Evolutionary conservation across 2,888 invertebrate species (phyloP), one percentile per base, ranked within the genome.

Genomic region (Tortrix viridana): DNA sequence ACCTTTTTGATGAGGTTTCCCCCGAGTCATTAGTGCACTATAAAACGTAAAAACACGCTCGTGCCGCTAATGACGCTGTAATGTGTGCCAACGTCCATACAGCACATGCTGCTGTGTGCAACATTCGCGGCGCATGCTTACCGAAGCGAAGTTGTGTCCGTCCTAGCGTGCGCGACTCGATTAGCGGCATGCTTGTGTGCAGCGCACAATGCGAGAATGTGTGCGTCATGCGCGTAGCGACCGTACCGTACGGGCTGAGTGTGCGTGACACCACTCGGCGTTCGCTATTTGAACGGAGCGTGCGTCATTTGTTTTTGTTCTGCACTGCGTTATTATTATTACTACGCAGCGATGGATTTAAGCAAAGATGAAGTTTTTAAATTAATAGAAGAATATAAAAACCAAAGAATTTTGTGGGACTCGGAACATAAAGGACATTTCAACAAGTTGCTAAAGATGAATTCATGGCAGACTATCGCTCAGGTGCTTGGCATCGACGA

Each of bases 311-410:
- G 18, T n/a, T 16, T 46, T 46, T 38, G 38, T 32, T 26, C 49
- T 32, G 18, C 18, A 41, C 49, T 32, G 18, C 18, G 3, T 37
- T 9, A 18, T 44, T 19, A 16, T 37, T 9, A 18, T 44, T 19
- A 16, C 23, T 18, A 1, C 22, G 20, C 19, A 48, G 18, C 50
- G 23, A 62, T 62, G 62, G 50, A 62, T 3, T 38, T 62, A 3
- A 62, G 62, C 46, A 62, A 52, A 62, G 50, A 49, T 1, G 62
- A 62, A 26, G 23, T 62, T 7, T 50, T 62, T 38, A 46, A 46
- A 18, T 26, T 62, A 16, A 62, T 62, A 23, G 38, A 56, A 38
- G 50, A 56, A 41, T 62, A 62, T 16, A 44, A 46, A 38, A 57
- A 46, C n/a, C 56, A 62, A 23, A 52, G 38, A 19, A 50, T 52